Evolutionary conservation across 2,888 invertebrate species (phyloP).

Genomic region (Andrena praecox): DNA sequence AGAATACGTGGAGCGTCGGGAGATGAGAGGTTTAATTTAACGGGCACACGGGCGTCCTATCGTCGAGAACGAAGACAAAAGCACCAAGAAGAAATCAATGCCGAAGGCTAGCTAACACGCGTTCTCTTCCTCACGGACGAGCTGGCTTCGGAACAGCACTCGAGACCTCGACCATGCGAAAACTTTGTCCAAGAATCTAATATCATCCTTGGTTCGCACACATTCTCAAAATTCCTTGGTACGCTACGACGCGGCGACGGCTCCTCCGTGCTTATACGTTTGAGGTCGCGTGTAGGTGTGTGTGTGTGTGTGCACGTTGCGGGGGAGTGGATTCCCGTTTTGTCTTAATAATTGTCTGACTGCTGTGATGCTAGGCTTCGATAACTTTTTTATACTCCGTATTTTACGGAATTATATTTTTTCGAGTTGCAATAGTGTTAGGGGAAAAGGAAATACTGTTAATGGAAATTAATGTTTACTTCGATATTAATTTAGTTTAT

Average conservation of each 20-base stretch:
- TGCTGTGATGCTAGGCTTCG: too few relatives aligned
- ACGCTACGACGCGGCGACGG: constrained; percentile 54
- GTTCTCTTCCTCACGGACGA: constrained; percentile 69
- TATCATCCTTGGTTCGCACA: constrained; percentile 83
- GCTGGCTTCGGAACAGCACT: constrained; percentile 72
- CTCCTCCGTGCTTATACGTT: constrained; percentile 28
- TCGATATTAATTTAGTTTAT: too few relatives aligned
- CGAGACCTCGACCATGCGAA: constrained; percentile 81
- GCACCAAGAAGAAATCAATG: constrained; percentile 71
- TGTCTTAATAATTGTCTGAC: constrained; percentile 31
- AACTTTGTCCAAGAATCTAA: constrained; percentile 85
- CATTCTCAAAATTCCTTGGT: constrained; percentile 80
- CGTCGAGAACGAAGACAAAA: constrained; percentile 46
- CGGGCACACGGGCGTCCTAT: constrained; percentile 46
- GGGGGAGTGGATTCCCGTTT: constrained; percentile 10
- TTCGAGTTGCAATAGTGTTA: too few relatives aligned
- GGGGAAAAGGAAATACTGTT: too few relatives aligned
- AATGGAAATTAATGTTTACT: too few relatives aligned
- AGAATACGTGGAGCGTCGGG: constrained; percentile 2
- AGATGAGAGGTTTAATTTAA: constrained; percentile 57
- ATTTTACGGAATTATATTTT: too few relatives aligned
- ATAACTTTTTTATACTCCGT: too few relatives aligned
- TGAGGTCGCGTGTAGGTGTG: constrained; percentile 11
- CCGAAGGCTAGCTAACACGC: constrained; percentile 70
- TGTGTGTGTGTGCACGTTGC: background rate